A percentile compares a stretch with the other conserved stretches of the same genome.
phyloP scores from a whole-genome alignment of 2,888 invertebrate species.

The Drosophila leonis region DNA sequence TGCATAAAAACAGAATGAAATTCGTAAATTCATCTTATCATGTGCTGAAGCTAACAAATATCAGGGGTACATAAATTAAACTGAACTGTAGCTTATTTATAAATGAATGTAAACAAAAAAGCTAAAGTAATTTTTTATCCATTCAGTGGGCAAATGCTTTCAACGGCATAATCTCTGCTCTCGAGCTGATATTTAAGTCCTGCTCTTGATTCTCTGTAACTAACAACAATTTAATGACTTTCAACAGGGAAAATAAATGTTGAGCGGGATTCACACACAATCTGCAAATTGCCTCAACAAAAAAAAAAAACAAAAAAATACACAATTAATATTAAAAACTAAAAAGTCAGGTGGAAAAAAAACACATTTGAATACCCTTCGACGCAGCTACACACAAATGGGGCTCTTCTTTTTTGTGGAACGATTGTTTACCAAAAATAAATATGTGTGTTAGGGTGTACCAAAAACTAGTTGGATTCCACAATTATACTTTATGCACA shows the following conservation, averaged over 20 bases:
- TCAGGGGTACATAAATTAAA: not conserved
- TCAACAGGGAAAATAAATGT: conserved; percentile 13
- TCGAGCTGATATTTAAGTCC: not conserved
- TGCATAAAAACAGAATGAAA: no score
- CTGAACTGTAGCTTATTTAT: not conserved
- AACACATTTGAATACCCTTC: conserved; percentile 18
- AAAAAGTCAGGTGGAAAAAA: conserved; percentile 10
- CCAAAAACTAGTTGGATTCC: conserved; percentile 9
- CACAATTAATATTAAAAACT: not conserved
- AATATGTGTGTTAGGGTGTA: conserved; percentile 13
- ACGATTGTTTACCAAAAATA: conserved; percentile 11
- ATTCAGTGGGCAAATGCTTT: conserved; percentile 1
- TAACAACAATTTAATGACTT: conserved; percentile 33
- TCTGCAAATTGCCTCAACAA: conserved; percentile 4
- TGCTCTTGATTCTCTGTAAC: conserved; percentile 12
- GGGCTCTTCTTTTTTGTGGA: conserved; percentile 12
- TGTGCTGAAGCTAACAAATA: no score
- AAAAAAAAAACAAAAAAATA: not conserved
- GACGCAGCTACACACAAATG: not conserved
- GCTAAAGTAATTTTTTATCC: not conserved
- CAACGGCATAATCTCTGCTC: conserved; percentile 6
- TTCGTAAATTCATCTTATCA: no score
- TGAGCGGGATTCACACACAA: conserved; percentile 6
- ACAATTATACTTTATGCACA: conserved; percentile 11
- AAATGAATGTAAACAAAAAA: not conserved